A percentile compares a stretch with the other conserved stretches of the same genome.
phyloP scores from a whole-genome alignment of 2,888 invertebrate genomes.

The Tachina fera region DNA sequence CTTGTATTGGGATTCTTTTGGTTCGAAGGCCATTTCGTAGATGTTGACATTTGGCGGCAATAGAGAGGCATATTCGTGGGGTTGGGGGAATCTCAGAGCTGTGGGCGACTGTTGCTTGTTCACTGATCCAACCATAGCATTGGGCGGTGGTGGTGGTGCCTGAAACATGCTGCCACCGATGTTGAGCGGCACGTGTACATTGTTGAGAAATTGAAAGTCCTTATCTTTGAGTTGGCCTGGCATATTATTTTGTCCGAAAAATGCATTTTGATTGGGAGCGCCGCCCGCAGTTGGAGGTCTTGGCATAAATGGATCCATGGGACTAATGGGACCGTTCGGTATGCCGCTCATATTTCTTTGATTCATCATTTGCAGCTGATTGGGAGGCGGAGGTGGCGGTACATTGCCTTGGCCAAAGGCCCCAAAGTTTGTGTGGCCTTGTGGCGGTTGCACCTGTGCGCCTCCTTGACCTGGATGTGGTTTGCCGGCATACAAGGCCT shows the following conservation, averaged over 20 bases:
- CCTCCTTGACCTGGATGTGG: conserved; percentile 74
- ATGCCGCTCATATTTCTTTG: conserved; percentile 79
- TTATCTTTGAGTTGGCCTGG: conserved; percentile 79
- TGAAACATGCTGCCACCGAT: conserved; percentile 75
- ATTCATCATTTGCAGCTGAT: conserved; percentile 77
- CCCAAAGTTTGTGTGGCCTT: conserved; percentile 65
- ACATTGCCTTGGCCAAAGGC: conserved; percentile 70
- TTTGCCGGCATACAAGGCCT: conserved; percentile 77
- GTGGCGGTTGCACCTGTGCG: conserved; percentile 73
- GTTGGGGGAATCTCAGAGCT: conserved; percentile 77
- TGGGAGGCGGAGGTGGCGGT: conserved; percentile 73
- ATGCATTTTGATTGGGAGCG: conserved; percentile 72
- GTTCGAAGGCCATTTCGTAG: conserved; percentile 85
- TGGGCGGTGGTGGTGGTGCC: conserved; percentile 72
- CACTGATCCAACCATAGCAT: conserved; percentile 71
- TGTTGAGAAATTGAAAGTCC: conserved; percentile 85
- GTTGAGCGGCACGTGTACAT: conserved; percentile 83
- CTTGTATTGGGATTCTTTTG: conserved; percentile 84
- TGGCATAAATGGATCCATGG: conserved; percentile 78
- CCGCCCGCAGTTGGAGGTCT: conserved; percentile 67
- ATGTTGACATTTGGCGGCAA: conserved; percentile 85
- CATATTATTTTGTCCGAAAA: conserved; percentile 69
- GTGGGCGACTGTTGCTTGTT: conserved; percentile 74
- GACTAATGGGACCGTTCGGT: conserved; percentile 82
- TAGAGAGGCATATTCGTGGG: conserved; percentile 82